Conservation (phyloP, 2,888 invertebrate genomes). For the Litoditis marina region DNA sequence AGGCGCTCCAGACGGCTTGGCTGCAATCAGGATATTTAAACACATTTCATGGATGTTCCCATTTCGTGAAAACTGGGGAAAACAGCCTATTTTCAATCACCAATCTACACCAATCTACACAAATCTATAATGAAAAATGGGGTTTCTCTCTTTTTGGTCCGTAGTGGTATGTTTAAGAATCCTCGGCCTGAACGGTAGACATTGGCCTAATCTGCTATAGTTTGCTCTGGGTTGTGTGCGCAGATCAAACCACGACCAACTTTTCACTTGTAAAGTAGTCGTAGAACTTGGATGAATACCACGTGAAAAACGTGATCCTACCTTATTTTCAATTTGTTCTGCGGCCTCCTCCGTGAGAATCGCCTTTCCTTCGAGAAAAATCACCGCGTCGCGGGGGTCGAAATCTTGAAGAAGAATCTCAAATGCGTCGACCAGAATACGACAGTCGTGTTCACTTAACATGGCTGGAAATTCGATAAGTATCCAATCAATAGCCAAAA, state of each 20-base stretch:
- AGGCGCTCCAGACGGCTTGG: conserved; percentile 1
- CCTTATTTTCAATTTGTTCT: conserved; percentile 10
- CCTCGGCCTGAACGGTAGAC: background rate
- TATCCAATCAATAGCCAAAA: no score
- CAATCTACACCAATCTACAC: no score
- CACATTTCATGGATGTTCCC: no score
- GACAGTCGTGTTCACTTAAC: conserved; percentile 13
- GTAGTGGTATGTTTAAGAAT: background rate
- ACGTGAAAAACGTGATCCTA: background rate
- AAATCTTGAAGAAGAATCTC: conserved; percentile 14
- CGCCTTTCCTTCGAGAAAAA: conserved; percentile 13
- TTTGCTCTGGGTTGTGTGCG: background rate
- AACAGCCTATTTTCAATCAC: no score
- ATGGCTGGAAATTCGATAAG: background rate
- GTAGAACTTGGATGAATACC: background rate
- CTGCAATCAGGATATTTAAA: no score
- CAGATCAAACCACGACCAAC: background rate
- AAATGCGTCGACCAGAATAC: conserved; percentile 13
- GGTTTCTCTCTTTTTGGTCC: background rate
- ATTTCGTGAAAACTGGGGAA: no score
- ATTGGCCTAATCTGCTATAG: background rate
- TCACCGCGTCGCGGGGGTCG: conserved; percentile 9
- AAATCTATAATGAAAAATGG: no score
- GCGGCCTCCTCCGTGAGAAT: conserved; percentile 9
- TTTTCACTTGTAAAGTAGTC: no score